Evolutionary conservation across 2,888 invertebrate species (phyloP), one percentile per base, ranked within the genome.

Genomic region (Mylabris sibirica): DNA sequence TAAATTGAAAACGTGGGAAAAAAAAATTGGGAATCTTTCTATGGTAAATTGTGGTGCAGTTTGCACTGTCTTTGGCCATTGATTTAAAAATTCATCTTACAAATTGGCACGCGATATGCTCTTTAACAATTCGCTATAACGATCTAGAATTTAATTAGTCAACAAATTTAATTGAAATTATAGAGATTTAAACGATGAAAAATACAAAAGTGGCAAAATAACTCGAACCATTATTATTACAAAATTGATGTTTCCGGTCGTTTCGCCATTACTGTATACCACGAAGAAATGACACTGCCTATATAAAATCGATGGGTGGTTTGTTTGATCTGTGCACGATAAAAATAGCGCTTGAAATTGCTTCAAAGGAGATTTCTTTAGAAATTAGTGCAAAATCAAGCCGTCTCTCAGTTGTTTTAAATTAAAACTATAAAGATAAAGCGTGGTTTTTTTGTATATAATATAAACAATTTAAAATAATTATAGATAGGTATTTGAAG

Each of bases 401-500:
- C 73, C 74, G 76, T 77, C 72, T 71, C 68, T 74, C 67, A 66
- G 64, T 63, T 76, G 77, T 79, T 79, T 78, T 78, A 78, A 78
- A 78, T 77, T 76, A 78, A 79, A 79, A 77, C 78, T 76, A 68
- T 53, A 1, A 24, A 53, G 22, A 63, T 44, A 66, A 72, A 49
- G 67, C 73, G 74, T 70, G 71, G 69, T 72, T 68, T 76, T 71
- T 75, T 72, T 63, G 75, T 77, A 75, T n/a, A n/a, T n/a, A 65
- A 70, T 71, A 73, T 61, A 68, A 59, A 71, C 63, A 67, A 65
- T 72, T 75, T 68, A 64, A 70, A 70, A 64, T 66, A 73, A 60
- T 17, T 60, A 4, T 30, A 30, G 24, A 53, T 44, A 49, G 35
- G n/a, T 57, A 64, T 53, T 53, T 65, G 59, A 35, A 17, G 57